phyloP scores from a whole-genome alignment of 2,797 vertebrate species.

The Cynopterus sphinx region DNA sequence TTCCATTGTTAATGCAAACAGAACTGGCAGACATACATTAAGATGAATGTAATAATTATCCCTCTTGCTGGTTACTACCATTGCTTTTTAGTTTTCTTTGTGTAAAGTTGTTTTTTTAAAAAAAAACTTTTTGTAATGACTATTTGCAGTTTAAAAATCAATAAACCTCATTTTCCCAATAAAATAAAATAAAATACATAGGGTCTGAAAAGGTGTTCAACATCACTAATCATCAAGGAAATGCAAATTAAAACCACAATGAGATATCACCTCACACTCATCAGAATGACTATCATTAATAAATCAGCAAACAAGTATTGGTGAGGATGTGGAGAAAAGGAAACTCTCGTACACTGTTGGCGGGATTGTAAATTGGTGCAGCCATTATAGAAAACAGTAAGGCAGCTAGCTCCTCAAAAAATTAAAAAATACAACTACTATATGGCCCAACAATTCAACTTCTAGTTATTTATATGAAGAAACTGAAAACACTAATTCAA shows the following conservation, averaged over 20 bases:
- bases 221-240: background rate
- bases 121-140: slow-evolving; percentile 95
- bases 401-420: background rate
- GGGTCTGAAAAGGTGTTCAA: background rate
- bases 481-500: background rate
- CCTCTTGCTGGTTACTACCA: slow-evolving; percentile 94
- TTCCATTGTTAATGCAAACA: slow-evolving; percentile 90
- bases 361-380: background rate
- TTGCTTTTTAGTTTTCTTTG: slow-evolving; percentile 90
- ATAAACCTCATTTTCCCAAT: slow-evolving; percentile 95
- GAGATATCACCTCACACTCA: background rate
- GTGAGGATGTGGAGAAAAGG: background rate
- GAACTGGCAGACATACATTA: slow-evolving; percentile 92
- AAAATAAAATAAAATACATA: slow-evolving; percentile 59
- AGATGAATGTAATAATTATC: slow-evolving; percentile 97
- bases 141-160: slow-evolving; percentile 99
- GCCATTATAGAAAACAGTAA: background rate
- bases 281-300: background rate
- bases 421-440: background rate
- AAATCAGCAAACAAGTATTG: background rate
- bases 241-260: background rate
- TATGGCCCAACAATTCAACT: background rate
- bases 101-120: slow-evolving; percentile 94
- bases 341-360: background rate
- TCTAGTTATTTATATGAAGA: background rate